Evolutionary conservation across 2,888 invertebrate genomes (phyloP), one percentile per base, ranked within the genome.

Genomic region (Trypoxylon attenuatum): DNA sequence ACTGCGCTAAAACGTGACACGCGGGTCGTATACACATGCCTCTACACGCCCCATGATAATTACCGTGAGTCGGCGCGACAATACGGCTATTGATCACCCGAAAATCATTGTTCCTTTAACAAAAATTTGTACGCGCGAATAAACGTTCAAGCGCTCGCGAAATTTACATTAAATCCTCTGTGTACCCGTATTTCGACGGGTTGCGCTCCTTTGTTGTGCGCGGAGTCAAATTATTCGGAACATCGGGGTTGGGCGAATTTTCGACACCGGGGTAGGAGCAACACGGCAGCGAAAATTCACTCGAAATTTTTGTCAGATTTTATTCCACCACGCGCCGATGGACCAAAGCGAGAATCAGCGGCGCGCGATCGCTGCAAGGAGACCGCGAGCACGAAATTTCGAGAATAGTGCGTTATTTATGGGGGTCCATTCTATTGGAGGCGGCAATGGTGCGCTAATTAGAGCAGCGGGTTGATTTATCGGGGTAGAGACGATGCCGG

Each of bases 401-500:
- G 2, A n/a, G 46, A 6, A 8, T n/a, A n/a, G 27, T 18, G 18
- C 29, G 23, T 56, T 56, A 67, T 58, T 64, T 64, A 46, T 51
- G 46, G 15, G n/a, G 8, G n/a, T 51, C 51, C 64, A 52, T 54
- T 55, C 59, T 59, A 59, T 54, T 65, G 42, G 45, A 22, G 22
- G 27, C 43, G 42, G 18, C 21, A n/a, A n/a, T n/a, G n/a, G n/a
- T 10, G 38, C 43, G 57, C 59, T 69, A 71, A 71, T 71, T 66
- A 50, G 62, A 70, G 58, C 66, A 58, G 57, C 61, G 58, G 56
- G n/a, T n/a, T 64, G 69, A 65, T 65, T 69, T 58, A 69, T 71
- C 41, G 56, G 33, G 2, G 38, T n/a, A 4, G 33, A 13, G 21
- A 21, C 19, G 25, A n/a, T n/a, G 22, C 25, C 15, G 23, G 41